Percentiles rank a stretch among this genome's conserved stretches.
Evolutionary conservation across 2,113 vertebrate species (phyloP).

Genomic region (Pan paniscus): DNA sequence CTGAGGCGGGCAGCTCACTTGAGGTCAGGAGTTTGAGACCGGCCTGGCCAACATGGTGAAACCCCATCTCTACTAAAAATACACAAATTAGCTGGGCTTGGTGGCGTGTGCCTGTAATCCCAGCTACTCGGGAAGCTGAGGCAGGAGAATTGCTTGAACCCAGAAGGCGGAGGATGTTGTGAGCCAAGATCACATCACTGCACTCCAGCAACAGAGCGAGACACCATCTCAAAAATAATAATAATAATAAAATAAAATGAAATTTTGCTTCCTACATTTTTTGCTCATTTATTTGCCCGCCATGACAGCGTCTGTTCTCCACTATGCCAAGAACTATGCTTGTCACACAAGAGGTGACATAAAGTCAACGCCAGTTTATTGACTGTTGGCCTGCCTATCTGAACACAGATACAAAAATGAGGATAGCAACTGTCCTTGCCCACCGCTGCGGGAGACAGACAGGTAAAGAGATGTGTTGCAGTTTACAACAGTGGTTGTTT

Average conservation of each 20-base stretch:
- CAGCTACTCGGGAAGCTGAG: no score
- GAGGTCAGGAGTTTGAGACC: no score
- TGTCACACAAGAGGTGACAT: neutral
- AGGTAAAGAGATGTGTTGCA: neutral
- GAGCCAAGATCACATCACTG: no score
- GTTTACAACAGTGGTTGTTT: neutral
- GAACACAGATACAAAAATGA: neutral
- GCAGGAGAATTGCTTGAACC: no score
- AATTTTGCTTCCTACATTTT: neutral
- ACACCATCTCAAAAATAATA: no score
- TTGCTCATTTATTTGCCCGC: neutral
- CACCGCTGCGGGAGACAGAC: neutral
- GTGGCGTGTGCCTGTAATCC: no score
- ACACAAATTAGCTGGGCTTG: no score
- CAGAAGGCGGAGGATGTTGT: rapidly evolving
- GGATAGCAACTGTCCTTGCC: rapidly evolving
- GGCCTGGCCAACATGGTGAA: no score
- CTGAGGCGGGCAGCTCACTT: rapidly evolving
- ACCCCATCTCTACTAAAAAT: no score
- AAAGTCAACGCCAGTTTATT: neutral
- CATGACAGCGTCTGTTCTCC: neutral
- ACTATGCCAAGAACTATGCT: no score
- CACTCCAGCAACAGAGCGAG: no score
- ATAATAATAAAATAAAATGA: neutral
- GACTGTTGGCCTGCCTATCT: rapidly evolving